Evolutionary conservation across 2,113 vertebrate species (phyloP).

Genomic region (Mustela nigripes): DNA sequence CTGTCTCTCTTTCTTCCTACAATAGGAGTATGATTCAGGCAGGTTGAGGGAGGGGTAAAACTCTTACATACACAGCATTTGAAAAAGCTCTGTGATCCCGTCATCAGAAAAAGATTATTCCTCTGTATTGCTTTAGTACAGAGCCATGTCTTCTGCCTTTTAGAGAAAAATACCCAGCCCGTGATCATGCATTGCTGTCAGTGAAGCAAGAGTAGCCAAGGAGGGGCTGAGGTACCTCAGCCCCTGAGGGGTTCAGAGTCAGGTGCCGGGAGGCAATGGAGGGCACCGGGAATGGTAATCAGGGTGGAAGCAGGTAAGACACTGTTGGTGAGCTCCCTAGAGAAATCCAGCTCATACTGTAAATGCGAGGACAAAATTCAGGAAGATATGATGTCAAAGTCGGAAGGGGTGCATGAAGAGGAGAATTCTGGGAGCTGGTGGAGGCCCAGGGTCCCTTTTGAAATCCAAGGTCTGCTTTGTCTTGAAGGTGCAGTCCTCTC

Average conservation of each 20-base stretch:
- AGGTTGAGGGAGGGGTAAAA: background rate
- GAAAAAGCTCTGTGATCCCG: background rate
- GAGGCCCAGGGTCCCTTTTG: background rate
- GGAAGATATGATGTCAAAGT: background rate
- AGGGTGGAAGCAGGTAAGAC: background rate
- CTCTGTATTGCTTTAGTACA: background rate
- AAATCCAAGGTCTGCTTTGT: background rate
- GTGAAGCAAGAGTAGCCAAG: background rate
- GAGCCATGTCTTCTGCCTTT: background rate
- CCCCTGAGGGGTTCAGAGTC: background rate
- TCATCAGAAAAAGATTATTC: slow-evolving; percentile 21
- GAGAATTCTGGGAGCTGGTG: background rate
- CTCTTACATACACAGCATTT: background rate
- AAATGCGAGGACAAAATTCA: background rate
- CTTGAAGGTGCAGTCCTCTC: background rate
- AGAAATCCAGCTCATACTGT: background rate
- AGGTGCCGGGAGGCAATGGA: background rate
- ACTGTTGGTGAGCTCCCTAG: background rate
- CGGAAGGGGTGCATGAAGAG: background rate
- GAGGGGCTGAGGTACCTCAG: background rate
- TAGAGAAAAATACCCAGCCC: background rate
- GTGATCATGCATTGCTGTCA: background rate
- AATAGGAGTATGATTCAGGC: background rate
- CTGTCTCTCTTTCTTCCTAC: background rate
- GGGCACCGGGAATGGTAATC: background rate